Evolutionary conservation across 2,113 vertebrate genomes (phyloP).

Genomic region (Xiphias gladius): DNA sequence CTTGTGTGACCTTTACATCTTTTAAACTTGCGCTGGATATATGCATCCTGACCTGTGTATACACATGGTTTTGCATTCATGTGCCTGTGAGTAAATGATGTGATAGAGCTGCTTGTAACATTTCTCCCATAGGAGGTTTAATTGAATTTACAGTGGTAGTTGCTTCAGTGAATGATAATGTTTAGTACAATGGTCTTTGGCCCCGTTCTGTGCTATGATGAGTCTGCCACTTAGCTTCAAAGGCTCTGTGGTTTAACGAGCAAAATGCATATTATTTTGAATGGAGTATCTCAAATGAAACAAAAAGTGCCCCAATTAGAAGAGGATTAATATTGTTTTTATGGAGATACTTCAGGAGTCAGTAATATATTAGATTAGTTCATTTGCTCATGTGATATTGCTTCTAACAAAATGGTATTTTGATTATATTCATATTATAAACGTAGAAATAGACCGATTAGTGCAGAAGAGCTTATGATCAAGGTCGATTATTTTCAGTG

Average conservation of each 20-base stretch:
- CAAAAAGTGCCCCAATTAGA: slow-evolving; percentile 49
- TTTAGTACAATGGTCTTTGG: slow-evolving; percentile 48
- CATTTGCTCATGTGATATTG: slow-evolving; percentile 46
- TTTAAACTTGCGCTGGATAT: not conserved
- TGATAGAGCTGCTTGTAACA: slow-evolving; percentile 36
- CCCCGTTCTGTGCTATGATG: slow-evolving; percentile 52
- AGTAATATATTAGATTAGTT: slow-evolving; percentile 45
- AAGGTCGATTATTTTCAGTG: slow-evolving; percentile 67
- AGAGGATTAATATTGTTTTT: slow-evolving; percentile 53
- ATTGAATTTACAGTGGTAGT: slow-evolving; percentile 54
- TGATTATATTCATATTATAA: slow-evolving; percentile 62
- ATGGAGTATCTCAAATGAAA: slow-evolving; percentile 48
- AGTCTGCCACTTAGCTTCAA: slow-evolving; percentile 46
- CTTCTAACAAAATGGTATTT: slow-evolving; percentile 48
- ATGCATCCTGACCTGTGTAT: not conserved
- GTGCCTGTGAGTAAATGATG: slow-evolving; percentile 4
- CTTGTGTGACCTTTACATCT: slow-evolving; percentile 42
- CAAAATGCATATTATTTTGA: slow-evolving; percentile 55
- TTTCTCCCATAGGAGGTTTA: slow-evolving; percentile 46
- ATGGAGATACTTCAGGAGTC: slow-evolving; percentile 43
- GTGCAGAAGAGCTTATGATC: slow-evolving; percentile 66
- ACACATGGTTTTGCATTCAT: slow-evolving; percentile 2
- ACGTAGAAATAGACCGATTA: slow-evolving; percentile 54
- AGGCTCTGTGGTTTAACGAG: slow-evolving; percentile 60
- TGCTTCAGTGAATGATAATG: slow-evolving; percentile 57